Base-by-base conservation (phyloP, 2,888 invertebrate species). In the Epirrita christyi region DNA sequence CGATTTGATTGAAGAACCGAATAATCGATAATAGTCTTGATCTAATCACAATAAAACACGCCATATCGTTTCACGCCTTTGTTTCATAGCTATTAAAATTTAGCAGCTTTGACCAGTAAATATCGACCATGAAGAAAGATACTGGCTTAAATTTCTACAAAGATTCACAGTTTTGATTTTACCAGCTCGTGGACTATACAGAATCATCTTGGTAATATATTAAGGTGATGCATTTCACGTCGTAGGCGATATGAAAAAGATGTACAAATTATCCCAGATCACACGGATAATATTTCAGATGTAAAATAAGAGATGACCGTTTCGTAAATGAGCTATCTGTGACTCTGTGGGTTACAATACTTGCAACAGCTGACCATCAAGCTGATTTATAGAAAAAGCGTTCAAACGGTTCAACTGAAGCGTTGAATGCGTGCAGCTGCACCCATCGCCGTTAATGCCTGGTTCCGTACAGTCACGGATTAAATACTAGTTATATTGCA, bases 341-440 rank as follows among this genome's bases (percentile, higher is more conserved):
- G 9, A 48, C n/a, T n/a, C n/a, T n/a, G n/a, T 47, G 36, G n/a
- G n/a, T n/a, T 41, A 34, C 46, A 40, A 44, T 32, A 45, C 38
- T 40, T 40, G 45, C 37, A 38, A 38, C 21, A 21, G 21, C 40
- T 36, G 45, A 13, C 34, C 1, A 28, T 47, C 38, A 11, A 13
- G 36, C 46, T 28, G 40, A 11, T 10, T 10, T 11, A 21, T 29
- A 40, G 40, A 54, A 50, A 53, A 48, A 40, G 29, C 42, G 42
- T 42, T 21, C 47, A 48, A 71, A 75, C 72, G 71, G 73, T 73
- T 75, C 71, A 63, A 67, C 61, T 67, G 73, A 71, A 64, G 67
- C 68, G 67, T 69, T 70, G 68, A 72, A 71, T 76, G 73, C 77
- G 76, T 80, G 76, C 83, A 58, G 58, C 58, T 57, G 57, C 44